Conservation (phyloP, 2,113 vertebrate genomes). For the Promerops cafer region DNA sequence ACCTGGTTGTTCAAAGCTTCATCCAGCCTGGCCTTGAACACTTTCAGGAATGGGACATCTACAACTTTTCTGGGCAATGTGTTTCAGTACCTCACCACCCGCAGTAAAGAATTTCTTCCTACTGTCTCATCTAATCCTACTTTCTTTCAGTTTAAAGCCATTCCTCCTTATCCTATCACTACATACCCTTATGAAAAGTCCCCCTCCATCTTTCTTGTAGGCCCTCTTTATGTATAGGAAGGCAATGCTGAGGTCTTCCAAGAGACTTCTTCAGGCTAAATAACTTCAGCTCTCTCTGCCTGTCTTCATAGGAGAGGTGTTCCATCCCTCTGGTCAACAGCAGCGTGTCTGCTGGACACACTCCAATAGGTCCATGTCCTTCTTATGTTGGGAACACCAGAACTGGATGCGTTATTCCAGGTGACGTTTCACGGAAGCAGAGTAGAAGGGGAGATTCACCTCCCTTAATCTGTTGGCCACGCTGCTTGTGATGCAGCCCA, state of each 20-base stretch:
- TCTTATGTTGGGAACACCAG: not conserved
- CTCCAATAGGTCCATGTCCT: not conserved
- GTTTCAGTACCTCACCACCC: not conserved
- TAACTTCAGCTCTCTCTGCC: not conserved
- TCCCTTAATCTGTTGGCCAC: not conserved
- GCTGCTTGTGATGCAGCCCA: not conserved
- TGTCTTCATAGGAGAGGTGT: not conserved
- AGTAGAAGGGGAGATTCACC: not conserved
- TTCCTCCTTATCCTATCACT: not conserved
- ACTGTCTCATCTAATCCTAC: not conserved
- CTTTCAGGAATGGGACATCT: not conserved
- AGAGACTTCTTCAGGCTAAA: not conserved
- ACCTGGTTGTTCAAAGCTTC: not conserved
- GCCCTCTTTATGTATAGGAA: not conserved
- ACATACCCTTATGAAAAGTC: not conserved
- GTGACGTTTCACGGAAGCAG: not conserved
- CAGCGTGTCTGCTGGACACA: not conserved
- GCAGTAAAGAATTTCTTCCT: not conserved
- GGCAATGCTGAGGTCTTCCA: not conserved
- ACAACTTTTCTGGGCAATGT: not conserved
- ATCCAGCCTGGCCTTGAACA: not conserved
- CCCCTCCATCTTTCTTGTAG: not conserved
- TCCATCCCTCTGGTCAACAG: not conserved
- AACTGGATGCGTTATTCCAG: not conserved
- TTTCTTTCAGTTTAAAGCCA: not conserved